Conservation (phyloP, 2,113 vertebrate genomes). For the Rhabdornis inornatus region DNA sequence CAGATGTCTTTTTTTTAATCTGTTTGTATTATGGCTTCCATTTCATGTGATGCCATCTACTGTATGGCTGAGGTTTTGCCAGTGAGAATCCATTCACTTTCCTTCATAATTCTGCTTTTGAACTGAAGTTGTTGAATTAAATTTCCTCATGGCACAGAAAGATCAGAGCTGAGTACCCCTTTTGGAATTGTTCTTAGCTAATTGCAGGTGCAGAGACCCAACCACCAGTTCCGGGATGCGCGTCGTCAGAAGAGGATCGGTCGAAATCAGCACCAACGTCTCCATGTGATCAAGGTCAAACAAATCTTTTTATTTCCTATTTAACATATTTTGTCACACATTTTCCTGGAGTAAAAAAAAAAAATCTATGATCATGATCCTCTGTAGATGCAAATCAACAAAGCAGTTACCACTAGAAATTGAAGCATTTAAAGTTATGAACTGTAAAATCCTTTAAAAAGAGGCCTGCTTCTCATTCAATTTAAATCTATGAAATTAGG, state of each 20-base stretch:
- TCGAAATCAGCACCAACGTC: conserved; percentile 91
- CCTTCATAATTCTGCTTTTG: background rate
- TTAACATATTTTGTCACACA: background rate
- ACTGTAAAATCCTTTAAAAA: background rate
- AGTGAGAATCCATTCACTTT: background rate
- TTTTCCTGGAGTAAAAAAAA: background rate
- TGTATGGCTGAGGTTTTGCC: background rate
- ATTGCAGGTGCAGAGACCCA: conserved; percentile 90
- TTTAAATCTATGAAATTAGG: background rate
- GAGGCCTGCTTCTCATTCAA: background rate
- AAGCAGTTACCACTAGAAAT: background rate
- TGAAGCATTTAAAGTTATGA: background rate
- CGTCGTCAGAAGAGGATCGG: conserved; percentile 86
- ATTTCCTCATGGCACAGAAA: background rate
- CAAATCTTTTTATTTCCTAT: background rate
- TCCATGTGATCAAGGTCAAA: conserved; percentile 91
- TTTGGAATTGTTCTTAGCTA: conserved; percentile 75
- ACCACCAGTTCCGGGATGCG: conserved; percentile 81
- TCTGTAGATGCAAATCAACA: background rate
- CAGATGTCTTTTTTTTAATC: background rate
- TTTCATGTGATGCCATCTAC: background rate
- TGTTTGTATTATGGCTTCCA: background rate
- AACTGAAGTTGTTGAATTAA: background rate
- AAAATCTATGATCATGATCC: background rate
- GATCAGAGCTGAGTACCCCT: background rate